Base-by-base conservation (phyloP, 2,797 vertebrate species). In the Sebastes flavidus region DNA sequence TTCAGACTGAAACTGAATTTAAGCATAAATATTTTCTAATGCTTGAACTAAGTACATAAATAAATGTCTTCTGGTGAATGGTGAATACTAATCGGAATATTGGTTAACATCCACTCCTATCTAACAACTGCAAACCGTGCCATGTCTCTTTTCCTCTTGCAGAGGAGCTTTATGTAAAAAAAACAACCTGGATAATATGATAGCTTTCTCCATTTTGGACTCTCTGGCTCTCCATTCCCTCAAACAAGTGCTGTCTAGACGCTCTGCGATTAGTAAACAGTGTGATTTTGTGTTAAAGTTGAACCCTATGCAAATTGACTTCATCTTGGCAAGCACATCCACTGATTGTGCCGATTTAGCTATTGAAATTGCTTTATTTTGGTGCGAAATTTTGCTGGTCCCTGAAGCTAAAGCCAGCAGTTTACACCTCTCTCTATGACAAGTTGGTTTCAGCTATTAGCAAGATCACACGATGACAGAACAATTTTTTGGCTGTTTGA, bases 281-380 rank as follows among this genome's bases (percentile, higher is more conserved):
- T 52, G 65, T 59, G 67, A 71, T 68, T 68, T 63, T 74, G 65
- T 76, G 68, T 65, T 46, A 14, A 77, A 65, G 60, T 66, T 74
- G 14, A 82, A 80, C 22, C 46, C 70, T 59, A 71, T 67, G 68
- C 36, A 77, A 85, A 81, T 56, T 36, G 8, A 56, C 25, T 69
- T 65, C 5, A 30, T 65, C 27, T 75, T 67, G 67, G 77, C 56
- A 71, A 55, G 55, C 18, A 27, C 25, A 61, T 52, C 6, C 56
- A 30, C 14, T 38, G 27, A 71, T 62, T 56, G 54, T 1, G 2
- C 16, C 3, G 0, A 56, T 75, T 65, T 52, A 52, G 18, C 52
- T 69, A 30, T 10, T 32, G 24, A 72, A 46, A 55, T 27, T 3
- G 8, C n/a, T 62, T 78, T 32, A 29, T 58, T 75, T 38, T 42